Evolutionary conservation across 2,113 vertebrate species (phyloP).

Genomic region (Neolamprologus cancellatus): DNA sequence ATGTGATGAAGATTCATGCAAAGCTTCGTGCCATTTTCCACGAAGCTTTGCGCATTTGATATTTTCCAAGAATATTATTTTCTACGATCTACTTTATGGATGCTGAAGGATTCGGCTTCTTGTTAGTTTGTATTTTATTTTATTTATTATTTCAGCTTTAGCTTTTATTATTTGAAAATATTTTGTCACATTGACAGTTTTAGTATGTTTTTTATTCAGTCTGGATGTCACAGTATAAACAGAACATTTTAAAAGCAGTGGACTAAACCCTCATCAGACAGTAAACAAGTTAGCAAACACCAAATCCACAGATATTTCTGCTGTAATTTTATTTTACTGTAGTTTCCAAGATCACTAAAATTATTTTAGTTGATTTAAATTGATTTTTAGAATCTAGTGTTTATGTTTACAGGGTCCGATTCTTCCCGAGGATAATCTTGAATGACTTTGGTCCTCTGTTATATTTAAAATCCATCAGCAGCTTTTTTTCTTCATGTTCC

Average conservation of each 20-base stretch:
- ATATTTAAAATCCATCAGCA: not conserved
- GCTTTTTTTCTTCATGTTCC: not conserved
- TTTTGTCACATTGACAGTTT: not conserved
- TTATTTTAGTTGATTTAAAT: not conserved
- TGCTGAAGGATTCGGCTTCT: rapidly evolving
- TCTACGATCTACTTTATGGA: not conserved
- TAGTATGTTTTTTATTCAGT: not conserved
- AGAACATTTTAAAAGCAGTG: not conserved
- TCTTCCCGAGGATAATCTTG: not conserved
- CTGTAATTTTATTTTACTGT: not conserved
- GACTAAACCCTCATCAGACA: not conserved
- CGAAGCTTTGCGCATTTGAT: not conserved
- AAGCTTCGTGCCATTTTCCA: rapidly evolving
- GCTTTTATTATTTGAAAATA: not conserved
- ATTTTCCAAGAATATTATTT: not conserved
- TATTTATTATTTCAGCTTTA: not conserved
- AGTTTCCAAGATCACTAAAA: not conserved
- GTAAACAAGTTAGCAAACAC: rapidly evolving
- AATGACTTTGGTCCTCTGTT: not conserved
- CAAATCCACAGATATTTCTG: not conserved
- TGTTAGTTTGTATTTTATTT: not conserved
- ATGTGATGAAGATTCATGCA: not conserved
- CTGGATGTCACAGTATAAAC: not conserved
- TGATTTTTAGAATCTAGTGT: rapidly evolving
- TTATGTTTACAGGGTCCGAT: not conserved